These are phyloP conservation scores for Aporophyla lueneburgensis DNA, from an alignment of 2,888 invertebrate species.

Conservation along the genomic window DNA sequence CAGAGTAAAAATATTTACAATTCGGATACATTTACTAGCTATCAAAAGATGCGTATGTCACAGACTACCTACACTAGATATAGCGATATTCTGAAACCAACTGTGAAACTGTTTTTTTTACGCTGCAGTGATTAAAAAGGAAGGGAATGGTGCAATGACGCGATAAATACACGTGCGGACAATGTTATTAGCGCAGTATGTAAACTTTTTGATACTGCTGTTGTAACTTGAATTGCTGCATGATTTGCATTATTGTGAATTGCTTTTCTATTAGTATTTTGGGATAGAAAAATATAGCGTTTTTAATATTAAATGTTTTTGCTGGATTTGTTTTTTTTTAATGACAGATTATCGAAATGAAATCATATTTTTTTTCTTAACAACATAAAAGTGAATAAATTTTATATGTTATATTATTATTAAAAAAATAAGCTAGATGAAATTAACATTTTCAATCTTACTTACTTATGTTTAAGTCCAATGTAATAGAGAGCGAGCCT, in stretches of 20 bases:
- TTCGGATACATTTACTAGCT: conserved; percentile 34
- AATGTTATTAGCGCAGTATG: conserved; percentile 51
- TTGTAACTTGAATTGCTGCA: background rate
- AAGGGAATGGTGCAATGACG: conserved; percentile 67
- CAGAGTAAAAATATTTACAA: conserved; percentile 35
- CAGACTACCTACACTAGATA: conserved; percentile 52
- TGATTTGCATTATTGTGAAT: background rate
- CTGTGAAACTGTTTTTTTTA: conserved; percentile 72
- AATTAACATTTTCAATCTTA: too few relatives aligned
- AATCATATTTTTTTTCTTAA: too few relatives aligned
- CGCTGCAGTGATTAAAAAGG: conserved; percentile 68
- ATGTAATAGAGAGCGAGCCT: too few relatives aligned
- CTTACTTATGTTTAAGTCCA: too few relatives aligned
- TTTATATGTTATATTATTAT: too few relatives aligned
- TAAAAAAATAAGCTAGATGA: too few relatives aligned
- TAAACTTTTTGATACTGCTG: conserved; percentile 31
- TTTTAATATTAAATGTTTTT: background rate
- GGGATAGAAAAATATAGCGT: background rate
- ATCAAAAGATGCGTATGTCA: conserved; percentile 37
- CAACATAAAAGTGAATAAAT: too few relatives aligned
- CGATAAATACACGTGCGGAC: conserved; percentile 69
- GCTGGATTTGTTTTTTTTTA: background rate
- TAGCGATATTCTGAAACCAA: conserved; percentile 75
- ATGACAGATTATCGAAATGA: too few relatives aligned
- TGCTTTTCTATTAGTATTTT: background rate